Base-by-base conservation (phyloP, 1,140 invertebrate genomes). In the Anastatus disparis region DNA sequence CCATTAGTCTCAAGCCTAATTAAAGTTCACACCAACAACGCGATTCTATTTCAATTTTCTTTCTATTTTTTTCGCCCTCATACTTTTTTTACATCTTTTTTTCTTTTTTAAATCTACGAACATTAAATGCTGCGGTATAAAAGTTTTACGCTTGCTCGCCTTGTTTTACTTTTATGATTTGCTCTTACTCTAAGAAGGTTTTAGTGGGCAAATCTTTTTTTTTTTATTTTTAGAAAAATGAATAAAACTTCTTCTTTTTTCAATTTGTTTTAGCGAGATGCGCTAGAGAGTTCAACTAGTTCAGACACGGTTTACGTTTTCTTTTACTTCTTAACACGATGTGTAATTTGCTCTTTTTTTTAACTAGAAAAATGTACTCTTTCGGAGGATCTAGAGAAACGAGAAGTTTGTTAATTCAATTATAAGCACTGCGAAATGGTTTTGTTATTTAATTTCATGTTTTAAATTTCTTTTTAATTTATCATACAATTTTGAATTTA, bases 91-190 rank as follows among this genome's bases (percentile, higher is more conserved):
- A n/a, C n/a, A n/a, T n/a, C n/a, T n/a, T 12, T 26, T 52, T 52
- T 24, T 26, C 24, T 20, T 4, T 52, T 52, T 24, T 52, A 6
- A 22, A 3, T 24, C 8, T 52, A 12, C 24, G 1, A 38, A 17
- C 31, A 38, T 56, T 56, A 56, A 56, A 56, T n/a, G 31, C 13
- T 20, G 15, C 24, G 48, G 22, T 20, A 22, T 26, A 15, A 63
- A 63, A 63, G 61, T 63, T 63, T 63, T 20, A 42, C 12, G 27
- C 42, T 61, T n/a, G n/a, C n/a, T n/a, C n/a, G n/a, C n/a, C n/a
- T n/a, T 46, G 38, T 27, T 46, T 44, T 46, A 2, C 35, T 40
- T 40, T 10, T 20, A 8, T 26, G 24, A 44, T 9, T 29, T 22
- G 24, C 40, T 12, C 58, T n/a, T n/a, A 26, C 52, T 55, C n/a